Evolutionary conservation across 2,797 vertebrate species (phyloP), one percentile per base, ranked within the genome.

Genomic region (Hippopotamyrus pictus): DNA sequence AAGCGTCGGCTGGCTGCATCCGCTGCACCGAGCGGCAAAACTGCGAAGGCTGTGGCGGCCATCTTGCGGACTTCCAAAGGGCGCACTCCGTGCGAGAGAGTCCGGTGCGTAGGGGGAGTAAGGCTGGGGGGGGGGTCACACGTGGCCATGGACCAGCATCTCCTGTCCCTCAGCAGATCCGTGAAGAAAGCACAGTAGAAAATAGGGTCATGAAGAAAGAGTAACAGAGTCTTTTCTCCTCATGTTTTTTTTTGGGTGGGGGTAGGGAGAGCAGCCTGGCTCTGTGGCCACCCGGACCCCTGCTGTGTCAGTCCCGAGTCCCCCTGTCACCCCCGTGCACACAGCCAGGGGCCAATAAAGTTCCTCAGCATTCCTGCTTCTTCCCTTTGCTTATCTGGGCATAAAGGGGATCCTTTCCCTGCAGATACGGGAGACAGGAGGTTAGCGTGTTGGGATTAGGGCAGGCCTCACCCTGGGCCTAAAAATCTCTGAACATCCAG

Each of bases 381-480:
- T 97, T 98, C 96, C 96, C 97, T 97, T 97, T 99, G 96, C 96
- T 97, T 96, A 99, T 98, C 96, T 97, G 96, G 94, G 97, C 98
- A 91, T 99, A 99, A 94, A 99, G 97, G 96, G 97, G 97, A 95
- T 98, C 98, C 92, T 96, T 97, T 95, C 97, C 96, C 97, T 98
- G 90, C 94, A 94, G 94, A 3, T 92, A 92, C 9, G 85, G 79
- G 69, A 93, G 90, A 93, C 53, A 93, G 86, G 92, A 37, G 41
- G 89, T 33, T 33, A 88, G 90, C 4, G 6, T 83, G 17, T 6
- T 37, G 14, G 25, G 50, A 62, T 57, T 17, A 53, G 44, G 33
- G 19, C 3, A 22, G n/a, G 22, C 3, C 3, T n/a, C 41, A 50
- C n/a, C 44, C 44, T 5, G 25, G 69, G 44, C 79, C 6, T n/a